These are phyloP conservation scores for Magallana ariakensis DNA, from an alignment of 1,140 invertebrate species.

Conservation along the genomic window DNA sequence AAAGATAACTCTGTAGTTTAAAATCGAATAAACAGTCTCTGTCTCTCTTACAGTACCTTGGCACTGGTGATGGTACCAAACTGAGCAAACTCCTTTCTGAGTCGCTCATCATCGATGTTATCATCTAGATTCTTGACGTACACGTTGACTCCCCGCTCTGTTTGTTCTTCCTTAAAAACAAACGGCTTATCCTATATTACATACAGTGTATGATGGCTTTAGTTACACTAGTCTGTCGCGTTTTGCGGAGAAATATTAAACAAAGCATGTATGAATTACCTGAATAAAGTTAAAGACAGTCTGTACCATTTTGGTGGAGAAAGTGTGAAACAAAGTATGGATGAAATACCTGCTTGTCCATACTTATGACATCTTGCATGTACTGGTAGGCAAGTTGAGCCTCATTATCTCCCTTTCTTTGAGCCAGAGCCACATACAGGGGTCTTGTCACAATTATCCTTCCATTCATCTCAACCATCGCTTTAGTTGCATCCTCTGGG, in stretches of 20 bases:
- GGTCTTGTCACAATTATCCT: constrained; percentile 97
- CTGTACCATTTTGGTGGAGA: no score
- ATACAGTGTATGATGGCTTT: no score
- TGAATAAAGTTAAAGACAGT: no score
- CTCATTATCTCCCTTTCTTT: constrained; percentile 98
- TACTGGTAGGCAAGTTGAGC: constrained; percentile 98
- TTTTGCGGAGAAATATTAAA: neutral
- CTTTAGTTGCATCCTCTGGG: constrained; percentile 99
- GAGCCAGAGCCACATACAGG: constrained; percentile 98
- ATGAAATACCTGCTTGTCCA: constrained; percentile 91
- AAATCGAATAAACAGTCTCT: no score
- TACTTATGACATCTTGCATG: constrained; percentile 95
- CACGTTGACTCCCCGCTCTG: constrained; percentile 96
- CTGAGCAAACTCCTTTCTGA: constrained; percentile 95
- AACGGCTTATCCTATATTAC: no score
- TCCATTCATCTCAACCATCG: constrained; percentile 98
- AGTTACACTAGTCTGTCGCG: constrained; percentile 88
- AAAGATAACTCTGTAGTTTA: no score
- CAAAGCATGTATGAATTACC: no score
- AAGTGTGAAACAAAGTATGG: no score
- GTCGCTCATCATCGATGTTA: constrained; percentile 96
- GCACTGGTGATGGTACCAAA: constrained; percentile 99
- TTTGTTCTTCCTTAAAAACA: constrained; percentile 86
- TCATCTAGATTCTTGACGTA: constrained; percentile 99
- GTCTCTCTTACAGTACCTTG: constrained; percentile 53